phyloP scores from a whole-genome alignment of 2,113 vertebrate genomes.

The Mobula hypostoma region DNA sequence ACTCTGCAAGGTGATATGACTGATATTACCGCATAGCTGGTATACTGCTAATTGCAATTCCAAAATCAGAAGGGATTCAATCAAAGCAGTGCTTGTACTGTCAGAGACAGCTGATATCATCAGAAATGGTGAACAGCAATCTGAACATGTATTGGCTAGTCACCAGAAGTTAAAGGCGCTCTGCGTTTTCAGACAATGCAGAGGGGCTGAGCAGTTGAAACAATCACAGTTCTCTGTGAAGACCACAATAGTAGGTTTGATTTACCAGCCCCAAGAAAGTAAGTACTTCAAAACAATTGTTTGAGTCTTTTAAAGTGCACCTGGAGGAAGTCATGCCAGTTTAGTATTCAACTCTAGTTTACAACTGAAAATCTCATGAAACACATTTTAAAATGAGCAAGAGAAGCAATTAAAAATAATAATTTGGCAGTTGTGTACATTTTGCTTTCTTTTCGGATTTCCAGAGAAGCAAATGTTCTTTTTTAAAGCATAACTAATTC shows the following conservation, averaged over 20 bases:
- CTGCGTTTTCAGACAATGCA: neutral
- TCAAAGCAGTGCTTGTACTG: neutral
- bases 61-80: neutral
- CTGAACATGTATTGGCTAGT: neutral
- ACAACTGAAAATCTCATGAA: neutral
- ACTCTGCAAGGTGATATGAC: neutral
- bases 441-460: too few relatives aligned
- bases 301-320: neutral
- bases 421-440: too few relatives aligned
- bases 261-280: neutral
- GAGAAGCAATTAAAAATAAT: too few relatives aligned
- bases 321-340: neutral
- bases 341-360: neutral
- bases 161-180: neutral
- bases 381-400: neutral
- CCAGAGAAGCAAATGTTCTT: too few relatives aligned
- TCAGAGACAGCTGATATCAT: neutral
- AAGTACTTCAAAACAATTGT: neutral
- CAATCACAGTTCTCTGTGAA: neutral
- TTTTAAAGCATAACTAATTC: too few relatives aligned
- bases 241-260: neutral
- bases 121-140: neutral
- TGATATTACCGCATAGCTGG: neutral
- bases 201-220: neutral
- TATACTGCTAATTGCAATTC: neutral